Conservation (phyloP, 2,888 invertebrate species). For the Eupithecia centaureata region DNA sequence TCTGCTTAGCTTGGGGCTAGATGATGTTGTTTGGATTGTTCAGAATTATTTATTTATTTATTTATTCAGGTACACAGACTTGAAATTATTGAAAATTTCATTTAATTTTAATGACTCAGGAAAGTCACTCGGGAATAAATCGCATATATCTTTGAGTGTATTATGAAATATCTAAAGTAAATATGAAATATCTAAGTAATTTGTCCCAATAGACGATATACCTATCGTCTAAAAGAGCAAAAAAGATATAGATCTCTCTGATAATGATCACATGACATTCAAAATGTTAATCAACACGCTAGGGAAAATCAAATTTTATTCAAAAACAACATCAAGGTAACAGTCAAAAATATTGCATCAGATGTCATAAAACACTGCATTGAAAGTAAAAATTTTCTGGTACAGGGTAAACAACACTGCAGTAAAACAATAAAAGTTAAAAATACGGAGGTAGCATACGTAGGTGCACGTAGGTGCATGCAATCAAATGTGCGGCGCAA, state of each 20-base stretch:
- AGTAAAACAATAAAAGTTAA: conserved; percentile 13
- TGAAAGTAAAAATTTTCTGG: neutral
- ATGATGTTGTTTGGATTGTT: too few relatives aligned
- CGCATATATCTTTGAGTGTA: neutral
- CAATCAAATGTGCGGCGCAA: conserved; percentile 22
- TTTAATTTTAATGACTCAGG: neutral
- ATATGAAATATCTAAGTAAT: neutral
- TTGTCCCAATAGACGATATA: neutral
- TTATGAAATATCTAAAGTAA: neutral
- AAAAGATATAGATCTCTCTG: neutral
- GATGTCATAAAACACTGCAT: neutral
- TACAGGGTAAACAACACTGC: conserved; percentile 4
- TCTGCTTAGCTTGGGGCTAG: too few relatives aligned
- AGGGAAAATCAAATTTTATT: neutral
- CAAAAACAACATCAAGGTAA: neutral
- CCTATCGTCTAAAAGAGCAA: neutral
- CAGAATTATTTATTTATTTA: too few relatives aligned
- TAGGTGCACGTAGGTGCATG: conserved; percentile 18
- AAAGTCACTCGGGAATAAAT: neutral
- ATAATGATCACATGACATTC: conserved; percentile 3
- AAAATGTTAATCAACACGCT: neutral
- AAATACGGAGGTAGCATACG: too few relatives aligned
- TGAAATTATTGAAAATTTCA: neutral
- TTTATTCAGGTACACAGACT: neutral
- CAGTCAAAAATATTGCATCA: neutral